phyloP scores from a whole-genome alignment of 2,888 invertebrate genomes.

The Zaprionus obscuricornis region DNA sequence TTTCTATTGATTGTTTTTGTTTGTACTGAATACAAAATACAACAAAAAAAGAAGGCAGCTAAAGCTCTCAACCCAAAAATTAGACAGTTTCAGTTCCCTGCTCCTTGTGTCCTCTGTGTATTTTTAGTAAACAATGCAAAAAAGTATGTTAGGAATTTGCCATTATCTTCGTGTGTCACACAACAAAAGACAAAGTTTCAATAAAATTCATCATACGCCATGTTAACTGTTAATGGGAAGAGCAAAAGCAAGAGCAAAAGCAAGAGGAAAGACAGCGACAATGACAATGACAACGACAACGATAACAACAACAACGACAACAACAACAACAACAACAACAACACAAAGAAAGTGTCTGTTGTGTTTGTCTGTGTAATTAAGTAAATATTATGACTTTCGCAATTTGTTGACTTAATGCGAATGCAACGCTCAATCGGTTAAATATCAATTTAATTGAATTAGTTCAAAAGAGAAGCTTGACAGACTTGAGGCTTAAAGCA shows the following conservation, averaged over 20 bases:
- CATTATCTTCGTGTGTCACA: conserved; percentile 42
- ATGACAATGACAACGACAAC: no score
- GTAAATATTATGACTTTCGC: conserved; percentile 3
- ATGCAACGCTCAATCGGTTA: conserved; percentile 15
- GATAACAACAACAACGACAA: no score
- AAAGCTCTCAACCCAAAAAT: not conserved
- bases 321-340: no score
- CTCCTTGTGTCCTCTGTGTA: not conserved
- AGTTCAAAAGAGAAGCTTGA: conserved; percentile 18
- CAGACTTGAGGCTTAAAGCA: conserved; percentile 7
- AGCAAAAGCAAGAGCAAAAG: not conserved
- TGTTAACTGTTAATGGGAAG: conserved; percentile 41
- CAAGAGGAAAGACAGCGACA: no score
- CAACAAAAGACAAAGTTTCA: conserved; percentile 56
- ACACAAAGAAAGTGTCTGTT: not conserved
- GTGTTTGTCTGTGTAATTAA: conserved; percentile 8
- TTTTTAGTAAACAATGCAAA: conserved; percentile 47
- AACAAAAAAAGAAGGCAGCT: no score
- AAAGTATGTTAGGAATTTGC: conserved; percentile 58
- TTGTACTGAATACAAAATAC: conserved; percentile 47
- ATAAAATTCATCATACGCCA: conserved; percentile 32
- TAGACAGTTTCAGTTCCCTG: not conserved
- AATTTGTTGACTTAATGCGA: not conserved
- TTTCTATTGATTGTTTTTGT: conserved; percentile 72
- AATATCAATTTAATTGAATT: conserved; percentile 31